Conservation (phyloP, 2,797 vertebrate genomes). For the Pangasius sanitwongsei region DNA sequence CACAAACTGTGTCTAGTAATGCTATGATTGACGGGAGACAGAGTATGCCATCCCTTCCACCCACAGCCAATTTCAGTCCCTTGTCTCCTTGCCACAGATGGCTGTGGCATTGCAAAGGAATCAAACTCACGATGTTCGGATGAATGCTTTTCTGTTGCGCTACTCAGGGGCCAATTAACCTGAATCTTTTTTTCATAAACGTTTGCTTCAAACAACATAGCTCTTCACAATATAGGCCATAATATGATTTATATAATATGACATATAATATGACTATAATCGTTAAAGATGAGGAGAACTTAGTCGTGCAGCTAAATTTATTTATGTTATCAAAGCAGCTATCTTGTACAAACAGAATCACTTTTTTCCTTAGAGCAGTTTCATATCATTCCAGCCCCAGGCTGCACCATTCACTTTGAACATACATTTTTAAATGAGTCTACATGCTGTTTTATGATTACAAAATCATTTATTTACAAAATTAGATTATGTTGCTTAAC, state of each 20-base stretch:
- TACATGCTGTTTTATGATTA: neutral
- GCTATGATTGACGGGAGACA: neutral
- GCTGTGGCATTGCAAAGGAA: neutral
- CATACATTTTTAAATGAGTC: neutral
- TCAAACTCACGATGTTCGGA: neutral
- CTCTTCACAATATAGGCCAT: neutral
- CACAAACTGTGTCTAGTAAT: neutral
- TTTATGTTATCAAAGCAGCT: neutral
- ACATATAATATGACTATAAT: neutral
- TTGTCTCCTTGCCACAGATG: neutral
- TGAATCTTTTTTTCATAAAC: neutral
- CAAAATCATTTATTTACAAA: neutral
- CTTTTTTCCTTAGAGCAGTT: neutral
- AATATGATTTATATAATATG: conserved; percentile 30
- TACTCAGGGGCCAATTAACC: neutral
- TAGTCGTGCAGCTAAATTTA: neutral
- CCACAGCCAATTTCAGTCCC: neutral
- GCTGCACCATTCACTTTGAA: neutral
- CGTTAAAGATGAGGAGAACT: neutral
- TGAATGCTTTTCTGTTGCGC: neutral
- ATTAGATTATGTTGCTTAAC: neutral
- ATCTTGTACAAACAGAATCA: neutral
- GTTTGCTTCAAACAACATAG: neutral
- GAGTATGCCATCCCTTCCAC: neutral
- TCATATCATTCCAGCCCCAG: neutral